A percentile compares a stretch with the other conserved stretches of the same genome.
Evolutionary conservation across 2,888 invertebrate genomes (phyloP).

Genomic region (Eueremaeus valkanovi): DNA sequence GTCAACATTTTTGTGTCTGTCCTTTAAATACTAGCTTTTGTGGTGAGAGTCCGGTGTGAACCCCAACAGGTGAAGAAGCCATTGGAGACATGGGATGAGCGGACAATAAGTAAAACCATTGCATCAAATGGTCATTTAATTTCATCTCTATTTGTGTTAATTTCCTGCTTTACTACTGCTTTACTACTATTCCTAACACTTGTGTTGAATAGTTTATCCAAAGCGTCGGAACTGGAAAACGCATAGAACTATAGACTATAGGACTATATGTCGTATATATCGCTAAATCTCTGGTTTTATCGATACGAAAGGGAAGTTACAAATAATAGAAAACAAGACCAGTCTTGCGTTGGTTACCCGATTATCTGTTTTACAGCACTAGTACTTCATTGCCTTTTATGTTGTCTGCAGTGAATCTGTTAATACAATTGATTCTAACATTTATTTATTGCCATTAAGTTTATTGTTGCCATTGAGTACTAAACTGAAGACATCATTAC

Average conservation of each 20-base stretch:
- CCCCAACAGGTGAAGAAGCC: background rate
- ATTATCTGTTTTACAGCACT: slow-evolving; percentile 14
- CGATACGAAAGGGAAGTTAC: slow-evolving; percentile 18
- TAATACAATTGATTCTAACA: slow-evolving; percentile 26
- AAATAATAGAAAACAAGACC: slow-evolving; percentile 20
- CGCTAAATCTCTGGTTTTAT: slow-evolving; percentile 28
- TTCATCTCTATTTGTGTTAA: slow-evolving; percentile 31
- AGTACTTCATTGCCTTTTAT: slow-evolving; percentile 14
- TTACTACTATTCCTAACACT: background rate
- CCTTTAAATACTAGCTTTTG: slow-evolving; percentile 15
- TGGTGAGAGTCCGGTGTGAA: slow-evolving; percentile 14
- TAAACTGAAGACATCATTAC: background rate
- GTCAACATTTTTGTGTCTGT: background rate
- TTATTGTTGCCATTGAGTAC: slow-evolving; percentile 9
- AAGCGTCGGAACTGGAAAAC: background rate
- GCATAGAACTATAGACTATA: background rate
- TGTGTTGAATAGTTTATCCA: background rate
- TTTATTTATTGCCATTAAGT: slow-evolving; percentile 24
- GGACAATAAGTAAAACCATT: slow-evolving; percentile 21
- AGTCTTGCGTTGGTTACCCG: slow-evolving; percentile 15
- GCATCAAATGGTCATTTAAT: slow-evolving; percentile 35
- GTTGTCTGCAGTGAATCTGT: background rate
- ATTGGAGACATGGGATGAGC: slow-evolving; percentile 1
- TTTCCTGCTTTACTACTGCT: slow-evolving; percentile 24
- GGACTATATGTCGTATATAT: background rate